A percentile compares a stretch with the other conserved stretches of the same genome.
Evolutionary conservation across 2,888 invertebrate species (phyloP).

Genomic region (Torymus auratus): DNA sequence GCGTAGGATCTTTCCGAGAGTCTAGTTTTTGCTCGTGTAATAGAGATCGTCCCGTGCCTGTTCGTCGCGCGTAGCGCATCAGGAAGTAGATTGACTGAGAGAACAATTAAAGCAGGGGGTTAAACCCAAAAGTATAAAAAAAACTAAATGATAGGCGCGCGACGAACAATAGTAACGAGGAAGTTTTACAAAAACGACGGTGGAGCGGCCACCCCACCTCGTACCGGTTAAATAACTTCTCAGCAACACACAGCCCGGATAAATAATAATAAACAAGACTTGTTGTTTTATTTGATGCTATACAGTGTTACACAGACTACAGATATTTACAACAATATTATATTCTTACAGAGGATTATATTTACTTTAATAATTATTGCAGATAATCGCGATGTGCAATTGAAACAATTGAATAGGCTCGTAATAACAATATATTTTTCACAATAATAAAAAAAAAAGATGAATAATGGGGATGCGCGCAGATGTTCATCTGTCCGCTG

Average conservation of each 20-base stretch:
- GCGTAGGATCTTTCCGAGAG: constrained; percentile 60
- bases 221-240: constrained; percentile 71
- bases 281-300: constrained; percentile 77
- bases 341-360: constrained; percentile 77
- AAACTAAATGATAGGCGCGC: constrained; percentile 35
- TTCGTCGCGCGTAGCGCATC: constrained; percentile 61
- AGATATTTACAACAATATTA: constrained; percentile 78
- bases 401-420: constrained; percentile 68
- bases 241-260: constrained; percentile 70
- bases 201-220: constrained; percentile 77
- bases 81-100: constrained; percentile 59
- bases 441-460: constrained; percentile 60
- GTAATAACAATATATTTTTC: constrained; percentile 73
- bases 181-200: constrained; percentile 67
- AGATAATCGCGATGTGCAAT: constrained; percentile 72
- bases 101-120: constrained; percentile 31
- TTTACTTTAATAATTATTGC: constrained; percentile 75
- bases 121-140: constrained; percentile 45
- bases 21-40: constrained; percentile 65
- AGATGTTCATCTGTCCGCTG: constrained; percentile 65
- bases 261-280: constrained; percentile 67
- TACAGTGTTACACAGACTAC: constrained; percentile 78
- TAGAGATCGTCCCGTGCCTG: constrained; percentile 67
- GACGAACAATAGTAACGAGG: constrained; percentile 55
- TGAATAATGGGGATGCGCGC: constrained; percentile 58